Evolutionary conservation across 2,888 invertebrate species (phyloP), one percentile per base, ranked within the genome.

Genomic region (Entomobrya proxima): DNA sequence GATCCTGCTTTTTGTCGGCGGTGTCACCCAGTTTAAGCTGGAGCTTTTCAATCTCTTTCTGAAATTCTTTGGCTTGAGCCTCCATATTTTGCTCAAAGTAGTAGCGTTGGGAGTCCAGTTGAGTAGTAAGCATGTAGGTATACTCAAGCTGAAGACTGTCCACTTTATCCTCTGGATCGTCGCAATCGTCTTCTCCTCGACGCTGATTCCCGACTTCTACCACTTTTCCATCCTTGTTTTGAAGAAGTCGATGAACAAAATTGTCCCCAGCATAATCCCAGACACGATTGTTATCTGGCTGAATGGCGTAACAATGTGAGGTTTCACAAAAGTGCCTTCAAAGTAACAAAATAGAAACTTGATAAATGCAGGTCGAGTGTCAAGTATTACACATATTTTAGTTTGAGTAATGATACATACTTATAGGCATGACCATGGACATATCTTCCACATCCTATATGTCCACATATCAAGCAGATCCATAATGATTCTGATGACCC

Each of bases 261-360:
- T 97, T 98, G 92, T 98, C 98, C 90, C 98, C 98, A 76, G 98
- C 98, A 92, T 99, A 99, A 92, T 99, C 99, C 99, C 99, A 99
- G 0, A 99, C 99, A 75, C 98, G 94, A 91, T 98, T 98, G 61
- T 97, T 98, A 0, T 98, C 98, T 84, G 99, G 93, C 92, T 99
- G 98, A 93, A 99, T 94, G 5, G 98, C 97, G 91, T 98, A 99
- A 21, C 98, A 98, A 92, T 99, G 99, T 90, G 98, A 97, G 0
- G 99, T 98, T 82, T 96, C 96, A 82, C 96, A 93, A 92, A 97
- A 99, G 92, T 99, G 99, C 86, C 97, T 96, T n/a, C n/a, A n/a
- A n/a, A n/a, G n/a, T n/a, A n/a, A n/a, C n/a, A 64, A 18, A 27
- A 11, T 24, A n/a, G 13, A 75, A 67, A 18, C 27, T 30, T 24